Percentiles rank a stretch among this genome's conserved stretches.
Conservation (phyloP, 2,888 invertebrate species). For the Loripinus fragilis region DNA sequence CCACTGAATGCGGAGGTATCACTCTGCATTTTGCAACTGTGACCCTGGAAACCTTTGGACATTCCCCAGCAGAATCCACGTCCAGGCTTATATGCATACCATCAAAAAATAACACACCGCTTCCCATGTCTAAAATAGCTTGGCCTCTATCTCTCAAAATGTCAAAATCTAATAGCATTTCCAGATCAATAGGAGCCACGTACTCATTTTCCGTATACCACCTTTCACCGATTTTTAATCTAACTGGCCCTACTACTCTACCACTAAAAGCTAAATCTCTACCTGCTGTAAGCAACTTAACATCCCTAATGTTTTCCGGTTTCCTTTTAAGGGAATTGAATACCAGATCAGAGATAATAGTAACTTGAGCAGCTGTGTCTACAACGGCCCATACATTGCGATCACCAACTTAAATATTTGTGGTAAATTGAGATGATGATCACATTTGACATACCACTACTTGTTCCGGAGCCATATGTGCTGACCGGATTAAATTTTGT, state of each 20-base stretch:
- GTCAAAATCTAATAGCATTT: slow-evolving; percentile 39
- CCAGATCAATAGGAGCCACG: slow-evolving; percentile 43
- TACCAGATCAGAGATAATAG: slow-evolving; percentile 46
- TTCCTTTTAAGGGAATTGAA: slow-evolving; percentile 21
- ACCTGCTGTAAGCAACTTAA: slow-evolving; percentile 41
- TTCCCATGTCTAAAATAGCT: slow-evolving; percentile 21
- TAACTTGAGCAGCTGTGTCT: slow-evolving; percentile 52
- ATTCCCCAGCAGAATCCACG: not conserved
- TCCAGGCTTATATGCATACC: not conserved
- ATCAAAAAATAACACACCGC: slow-evolving; percentile 4
- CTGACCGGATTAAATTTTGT: not conserved
- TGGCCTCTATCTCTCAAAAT: not conserved
- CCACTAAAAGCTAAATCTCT: slow-evolving; percentile 37
- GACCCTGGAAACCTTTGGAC: slow-evolving; percentile 13
- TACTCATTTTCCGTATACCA: slow-evolving; percentile 14
- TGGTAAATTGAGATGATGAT: slow-evolving; percentile 24
- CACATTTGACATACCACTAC: slow-evolving; percentile 16
- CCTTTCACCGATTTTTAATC: slow-evolving; percentile 9
- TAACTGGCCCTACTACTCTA: slow-evolving; percentile 22
- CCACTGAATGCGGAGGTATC: slow-evolving; percentile 30
- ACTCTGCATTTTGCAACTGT: slow-evolving; percentile 11
- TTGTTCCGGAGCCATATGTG: not conserved
- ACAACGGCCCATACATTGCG: slow-evolving; percentile 20
- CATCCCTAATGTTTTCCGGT: slow-evolving; percentile 33
- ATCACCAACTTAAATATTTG: slow-evolving; percentile 20